A percentile compares a stretch with the other conserved stretches of the same genome.
Conservation (phyloP, 2,888 invertebrate species). For the Clivina fossor region DNA sequence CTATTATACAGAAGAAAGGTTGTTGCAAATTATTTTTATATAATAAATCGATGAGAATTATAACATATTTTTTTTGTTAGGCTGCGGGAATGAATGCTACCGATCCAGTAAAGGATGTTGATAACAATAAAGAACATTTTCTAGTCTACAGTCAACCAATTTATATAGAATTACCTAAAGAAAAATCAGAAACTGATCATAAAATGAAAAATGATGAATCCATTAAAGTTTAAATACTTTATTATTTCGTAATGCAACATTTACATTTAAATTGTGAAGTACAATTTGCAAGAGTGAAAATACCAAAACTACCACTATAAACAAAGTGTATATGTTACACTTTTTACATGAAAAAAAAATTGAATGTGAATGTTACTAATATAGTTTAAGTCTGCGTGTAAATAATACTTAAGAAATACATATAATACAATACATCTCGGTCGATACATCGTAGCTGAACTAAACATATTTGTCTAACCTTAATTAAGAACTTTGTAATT, state of each 20-base stretch:
- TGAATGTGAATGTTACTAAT: too few species aligned
- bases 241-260: conserved; percentile 14
- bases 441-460: too few species aligned
- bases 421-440: too few species aligned
- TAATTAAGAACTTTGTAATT: background rate
- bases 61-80: conserved; percentile 34
- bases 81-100: conserved; percentile 55
- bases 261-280: conserved; percentile 21
- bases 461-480: too few species aligned
- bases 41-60: background rate
- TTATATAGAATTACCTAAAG: conserved; percentile 68
- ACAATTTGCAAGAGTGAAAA: too few species aligned
- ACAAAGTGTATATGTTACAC: too few species aligned
- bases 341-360: too few species aligned
- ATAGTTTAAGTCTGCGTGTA: too few species aligned
- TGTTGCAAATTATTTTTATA: conserved; percentile 32
- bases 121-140: conserved; percentile 59
- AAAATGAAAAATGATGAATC: conserved; percentile 16
- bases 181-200: conserved; percentile 58
- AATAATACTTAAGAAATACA: too few species aligned
- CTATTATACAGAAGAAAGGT: conserved; percentile 72
- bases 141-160: conserved; percentile 67
- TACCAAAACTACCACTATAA: too few species aligned
- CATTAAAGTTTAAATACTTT: conserved; percentile 24
- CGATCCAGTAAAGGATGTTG: conserved; percentile 56